Evolutionary conservation across 2,888 invertebrate genomes (phyloP).

Genomic region (Subacronicta megacephala): DNA sequence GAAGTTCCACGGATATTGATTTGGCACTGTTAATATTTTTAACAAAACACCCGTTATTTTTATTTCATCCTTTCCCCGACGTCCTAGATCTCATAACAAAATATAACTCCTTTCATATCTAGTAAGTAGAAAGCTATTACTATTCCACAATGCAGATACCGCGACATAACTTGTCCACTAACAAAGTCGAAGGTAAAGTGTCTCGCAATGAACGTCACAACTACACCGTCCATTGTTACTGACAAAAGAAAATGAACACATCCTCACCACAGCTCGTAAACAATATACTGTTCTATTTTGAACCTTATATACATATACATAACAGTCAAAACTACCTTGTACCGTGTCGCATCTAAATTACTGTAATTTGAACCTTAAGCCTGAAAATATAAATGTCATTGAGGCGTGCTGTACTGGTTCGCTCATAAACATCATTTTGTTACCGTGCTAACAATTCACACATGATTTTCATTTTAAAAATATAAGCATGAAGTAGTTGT

Average conservation of each 20-base stretch:
- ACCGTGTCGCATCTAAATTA: background rate
- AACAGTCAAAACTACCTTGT: background rate
- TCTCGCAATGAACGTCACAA: constrained; percentile 18
- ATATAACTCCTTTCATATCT: background rate
- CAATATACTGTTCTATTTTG: constrained; percentile 1
- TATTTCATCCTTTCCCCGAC: too few relatives aligned
- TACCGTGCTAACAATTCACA: constrained; percentile 21
- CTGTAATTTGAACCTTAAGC: constrained; percentile 2
- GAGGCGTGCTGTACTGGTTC: background rate
- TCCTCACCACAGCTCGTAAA: constrained; percentile 4
- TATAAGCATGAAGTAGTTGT: constrained; percentile 5
- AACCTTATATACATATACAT: background rate
- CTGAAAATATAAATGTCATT: background rate
- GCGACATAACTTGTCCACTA: background rate
- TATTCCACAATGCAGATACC: constrained; percentile 2
- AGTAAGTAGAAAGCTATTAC: background rate
- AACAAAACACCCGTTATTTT: too few relatives aligned
- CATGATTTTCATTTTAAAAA: constrained; percentile 28
- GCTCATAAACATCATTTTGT: constrained; percentile 33
- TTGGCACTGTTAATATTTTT: too few relatives aligned
- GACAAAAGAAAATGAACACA: constrained; percentile 36
- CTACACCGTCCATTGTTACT: constrained; percentile 26
- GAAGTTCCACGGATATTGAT: too few relatives aligned
- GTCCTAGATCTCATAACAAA: background rate
- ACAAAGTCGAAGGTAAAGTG: constrained; percentile 34